Base-by-base conservation (phyloP, 2,797 vertebrate genomes). In the Lindbergichthys nudifrons region DNA sequence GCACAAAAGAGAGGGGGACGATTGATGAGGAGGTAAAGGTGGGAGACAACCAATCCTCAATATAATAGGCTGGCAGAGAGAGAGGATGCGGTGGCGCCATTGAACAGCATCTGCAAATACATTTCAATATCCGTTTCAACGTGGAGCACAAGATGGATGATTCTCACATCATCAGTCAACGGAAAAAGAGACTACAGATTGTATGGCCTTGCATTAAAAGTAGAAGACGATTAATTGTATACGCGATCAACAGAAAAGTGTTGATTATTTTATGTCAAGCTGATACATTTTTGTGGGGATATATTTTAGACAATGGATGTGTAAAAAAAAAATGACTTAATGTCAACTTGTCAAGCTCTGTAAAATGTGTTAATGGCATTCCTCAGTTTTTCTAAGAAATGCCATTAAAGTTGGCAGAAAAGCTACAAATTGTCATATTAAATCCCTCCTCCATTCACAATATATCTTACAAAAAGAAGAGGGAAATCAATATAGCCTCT, bases 1-100 rank as follows among this genome's bases (percentile, higher is more conserved):
- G 65, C 18, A 41, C 46, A 63, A 59, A 56, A 54, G 70, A 59
- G 65, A 80, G 71, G 59, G 23, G 60, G 72, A 77, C 51, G 77
- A 82, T 16, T 60, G 74, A 80, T 76, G 71, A 79, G 58, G 73
- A 71, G 30, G 70, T 63, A 59, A 66, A 45, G 64, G 58, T 52
- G 59, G 57, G 65, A 81, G 62, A 72, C 41, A 32, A 72, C 18
- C 58, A 64, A 65, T 82, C 67, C 4, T 0, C 19, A 56, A 16
- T 12, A 19, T 68, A 73, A 83, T 43, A 56, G 47, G 71, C 70
- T 63, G 48, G 45, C 65, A 23, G 46, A 58, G 42, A 69, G 65
- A 52, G 72, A 63, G 53, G 32, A 67, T 21, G 65, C 10, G 1
- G 47, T 2, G 32, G 46, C 1, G 5, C 5, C n/a, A 68, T 62